Conservation (phyloP, 2,888 invertebrate genomes). For the Aricia artaxerxes region DNA sequence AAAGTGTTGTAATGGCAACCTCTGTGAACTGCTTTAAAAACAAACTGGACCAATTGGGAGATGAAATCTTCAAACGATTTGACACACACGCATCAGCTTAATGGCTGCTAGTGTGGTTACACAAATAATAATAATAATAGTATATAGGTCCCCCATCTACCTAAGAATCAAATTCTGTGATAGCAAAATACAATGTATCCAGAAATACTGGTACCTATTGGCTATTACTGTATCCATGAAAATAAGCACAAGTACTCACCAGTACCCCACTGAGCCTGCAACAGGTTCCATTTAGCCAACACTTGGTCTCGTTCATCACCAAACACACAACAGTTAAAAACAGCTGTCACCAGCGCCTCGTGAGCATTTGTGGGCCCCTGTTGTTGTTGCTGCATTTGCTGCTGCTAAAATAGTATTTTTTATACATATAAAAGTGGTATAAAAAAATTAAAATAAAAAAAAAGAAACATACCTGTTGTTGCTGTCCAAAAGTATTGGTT, state of each 20-base stretch:
- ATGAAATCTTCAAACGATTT: too few relatives aligned
- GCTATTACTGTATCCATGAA: neutral
- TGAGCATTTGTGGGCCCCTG: conserved; percentile 81
- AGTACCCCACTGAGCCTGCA: conserved; percentile 94
- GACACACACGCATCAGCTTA: too few relatives aligned
- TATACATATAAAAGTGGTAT: too few relatives aligned
- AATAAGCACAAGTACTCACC: conserved; percentile 72
- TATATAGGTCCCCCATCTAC: too few relatives aligned
- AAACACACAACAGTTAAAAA: conserved; percentile 90
- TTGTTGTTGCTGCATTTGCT: conserved; percentile 73
- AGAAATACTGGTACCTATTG: too few relatives aligned
- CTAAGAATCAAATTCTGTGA: too few relatives aligned
- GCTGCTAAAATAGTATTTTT: conserved; percentile 45
- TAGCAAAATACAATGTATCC: neutral
- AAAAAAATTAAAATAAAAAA: too few relatives aligned
- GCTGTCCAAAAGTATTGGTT: conserved; percentile 70
- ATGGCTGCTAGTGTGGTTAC: too few relatives aligned
- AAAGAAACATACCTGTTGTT: conserved; percentile 48
- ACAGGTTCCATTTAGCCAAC: conserved; percentile 95
- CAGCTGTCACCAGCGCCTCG: conserved; percentile 86
- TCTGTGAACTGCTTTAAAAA: too few relatives aligned
- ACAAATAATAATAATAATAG: too few relatives aligned
- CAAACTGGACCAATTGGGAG: too few relatives aligned
- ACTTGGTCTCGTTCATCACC: conserved; percentile 97
- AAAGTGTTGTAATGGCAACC: too few relatives aligned